Evolutionary conservation across 1,140 invertebrate species (phyloP).

Genomic region (Planococcus citri): DNA sequence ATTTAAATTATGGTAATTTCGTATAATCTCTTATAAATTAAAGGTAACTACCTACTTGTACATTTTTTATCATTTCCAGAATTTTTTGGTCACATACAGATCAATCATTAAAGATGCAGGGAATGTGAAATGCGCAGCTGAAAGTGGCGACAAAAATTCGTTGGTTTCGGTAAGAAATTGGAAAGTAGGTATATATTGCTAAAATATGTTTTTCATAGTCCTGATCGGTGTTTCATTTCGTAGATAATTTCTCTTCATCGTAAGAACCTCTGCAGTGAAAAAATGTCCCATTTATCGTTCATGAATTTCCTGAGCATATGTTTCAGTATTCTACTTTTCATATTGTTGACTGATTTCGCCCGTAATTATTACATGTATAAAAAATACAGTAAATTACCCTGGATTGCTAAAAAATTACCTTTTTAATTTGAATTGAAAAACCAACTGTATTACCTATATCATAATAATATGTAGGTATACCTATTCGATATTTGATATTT

Average conservation of each 20-base stretch:
- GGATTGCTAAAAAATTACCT: constrained; percentile 61
- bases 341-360: constrained; percentile 55
- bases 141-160: constrained; percentile 44
- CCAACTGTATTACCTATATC: too few species aligned
- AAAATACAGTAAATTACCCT: constrained; percentile 60
- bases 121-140: constrained; percentile 48
- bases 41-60: too few species aligned
- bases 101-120: constrained; percentile 49
- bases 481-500: too few species aligned
- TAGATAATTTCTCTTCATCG: constrained; percentile 54
- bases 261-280: constrained; percentile 48
- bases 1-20: too few species aligned
- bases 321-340: constrained; percentile 49
- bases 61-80: constrained; percentile 33
- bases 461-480: too few species aligned
- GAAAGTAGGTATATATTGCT: too few species aligned
- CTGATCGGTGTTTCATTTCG: constrained; percentile 26
- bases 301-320: constrained; percentile 59
- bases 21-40: too few species aligned
- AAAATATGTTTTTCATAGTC: too few species aligned
- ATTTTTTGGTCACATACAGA: constrained; percentile 56
- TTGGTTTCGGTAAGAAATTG: constrained; percentile 41
- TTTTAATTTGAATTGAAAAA: constrained; percentile 31
- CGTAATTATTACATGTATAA: constrained; percentile 73
- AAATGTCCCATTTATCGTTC: constrained; percentile 37